Evolutionary conservation across 1,140 invertebrate species (phyloP).

Genomic region (Trichogramma pretiosum): DNA sequence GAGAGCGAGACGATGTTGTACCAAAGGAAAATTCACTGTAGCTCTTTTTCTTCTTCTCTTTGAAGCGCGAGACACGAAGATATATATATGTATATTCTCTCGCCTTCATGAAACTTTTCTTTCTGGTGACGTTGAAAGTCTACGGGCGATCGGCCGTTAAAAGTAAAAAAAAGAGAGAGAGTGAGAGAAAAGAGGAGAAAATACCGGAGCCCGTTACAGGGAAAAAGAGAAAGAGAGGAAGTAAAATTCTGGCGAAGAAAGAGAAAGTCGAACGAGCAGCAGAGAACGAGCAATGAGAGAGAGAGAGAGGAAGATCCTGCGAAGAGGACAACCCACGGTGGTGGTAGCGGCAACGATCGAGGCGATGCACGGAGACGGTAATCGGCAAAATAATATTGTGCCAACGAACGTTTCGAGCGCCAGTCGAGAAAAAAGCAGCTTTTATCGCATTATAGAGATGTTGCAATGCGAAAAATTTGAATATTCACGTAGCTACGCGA

Average conservation of each 20-base stretch:
- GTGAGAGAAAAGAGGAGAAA: not conserved
- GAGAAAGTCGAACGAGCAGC: slow-evolving; percentile 5
- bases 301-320: not conserved
- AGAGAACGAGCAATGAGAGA: not conserved
- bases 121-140: slow-evolving; percentile 5
- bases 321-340: not conserved
- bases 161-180: not conserved
- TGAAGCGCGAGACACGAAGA: not conserved
- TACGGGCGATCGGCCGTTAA: not conserved
- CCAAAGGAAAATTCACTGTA: slow-evolving; percentile 8
- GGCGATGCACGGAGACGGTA: not conserved
- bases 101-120: slow-evolving; percentile 16
- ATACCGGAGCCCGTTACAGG: too few species aligned
- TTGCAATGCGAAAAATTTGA: too few species aligned
- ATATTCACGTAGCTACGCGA: too few species aligned
- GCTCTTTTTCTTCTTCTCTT: too few species aligned
- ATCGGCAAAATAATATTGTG: slow-evolving; percentile 28
- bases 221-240: not conserved
- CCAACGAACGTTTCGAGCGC: slow-evolving; percentile 16
- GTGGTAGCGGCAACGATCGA: slow-evolving; percentile 6
- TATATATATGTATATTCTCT: too few species aligned
- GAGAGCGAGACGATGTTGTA: not conserved
- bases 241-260: slow-evolving; percentile 2
- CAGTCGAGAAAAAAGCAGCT: slow-evolving; percentile 28
- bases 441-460: too few species aligned